Evolutionary conservation across 2,797 vertebrate species (phyloP).

Genomic region (Diglossa cyanea): DNA sequence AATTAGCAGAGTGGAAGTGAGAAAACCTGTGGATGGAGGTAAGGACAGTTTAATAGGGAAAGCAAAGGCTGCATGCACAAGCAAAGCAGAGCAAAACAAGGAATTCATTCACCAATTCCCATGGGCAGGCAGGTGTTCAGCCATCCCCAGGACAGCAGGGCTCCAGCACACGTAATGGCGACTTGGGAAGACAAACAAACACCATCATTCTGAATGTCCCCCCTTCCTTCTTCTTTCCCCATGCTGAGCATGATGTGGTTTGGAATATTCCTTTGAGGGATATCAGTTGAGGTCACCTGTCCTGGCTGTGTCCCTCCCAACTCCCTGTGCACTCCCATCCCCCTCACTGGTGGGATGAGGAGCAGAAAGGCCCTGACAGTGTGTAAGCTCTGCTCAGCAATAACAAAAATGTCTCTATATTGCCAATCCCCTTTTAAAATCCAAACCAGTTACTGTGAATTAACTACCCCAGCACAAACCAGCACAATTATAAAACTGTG

Average conservation of each 20-base stretch:
- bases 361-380: neutral
- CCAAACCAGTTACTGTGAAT: neutral
- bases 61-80: neutral
- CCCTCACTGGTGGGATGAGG: neutral
- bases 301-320: neutral
- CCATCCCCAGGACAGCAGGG: neutral
- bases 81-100: neutral
- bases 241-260: neutral
- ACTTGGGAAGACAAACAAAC: neutral
- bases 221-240: neutral
- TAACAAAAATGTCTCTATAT: rapidly evolving
- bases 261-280: neutral
- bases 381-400: neutral
- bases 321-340: neutral
- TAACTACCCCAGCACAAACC: neutral
- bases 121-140: neutral
- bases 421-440: neutral
- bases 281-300: neutral
- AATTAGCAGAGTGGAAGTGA: neutral
- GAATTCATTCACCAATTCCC: neutral
- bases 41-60: neutral
- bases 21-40: neutral
- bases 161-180: too few relatives aligned
- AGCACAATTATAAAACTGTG: neutral
- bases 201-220: rapidly evolving